Evolutionary conservation across 1,140 invertebrate genomes (phyloP).

Genomic region (Scaptomyza pallida): DNA sequence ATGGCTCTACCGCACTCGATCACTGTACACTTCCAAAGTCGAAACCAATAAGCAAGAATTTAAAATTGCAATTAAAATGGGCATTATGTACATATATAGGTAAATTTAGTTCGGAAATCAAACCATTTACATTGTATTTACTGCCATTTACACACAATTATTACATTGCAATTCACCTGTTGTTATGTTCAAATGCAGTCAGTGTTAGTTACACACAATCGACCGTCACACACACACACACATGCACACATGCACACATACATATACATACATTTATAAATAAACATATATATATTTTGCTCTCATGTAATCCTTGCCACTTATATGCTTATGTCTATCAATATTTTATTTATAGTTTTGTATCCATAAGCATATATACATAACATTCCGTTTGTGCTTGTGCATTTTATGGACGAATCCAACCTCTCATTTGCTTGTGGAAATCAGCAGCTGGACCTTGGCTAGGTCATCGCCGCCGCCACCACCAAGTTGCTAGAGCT

Average conservation of each 20-base stretch:
- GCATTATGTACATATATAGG: background rate
- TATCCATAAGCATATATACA: conserved; percentile 39
- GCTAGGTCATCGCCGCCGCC: conserved; percentile 44
- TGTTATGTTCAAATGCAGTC: too few relatives aligned
- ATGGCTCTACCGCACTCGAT: conserved; percentile 10
- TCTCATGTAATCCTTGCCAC: conserved; percentile 28
- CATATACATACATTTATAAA: background rate
- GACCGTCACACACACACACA: background rate
- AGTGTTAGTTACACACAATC: too few relatives aligned
- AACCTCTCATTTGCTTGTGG: conserved; percentile 61
- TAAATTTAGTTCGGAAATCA: background rate
- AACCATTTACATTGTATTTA: background rate
- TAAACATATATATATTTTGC: background rate
- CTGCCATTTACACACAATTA: too few relatives aligned
- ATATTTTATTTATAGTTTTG: conserved; percentile 47
- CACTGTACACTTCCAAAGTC: background rate
- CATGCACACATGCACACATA: conserved; percentile 1
- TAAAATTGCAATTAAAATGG: too few relatives aligned
- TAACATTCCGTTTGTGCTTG: conserved; percentile 43
- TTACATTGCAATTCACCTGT: too few relatives aligned
- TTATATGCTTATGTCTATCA: conserved; percentile 36
- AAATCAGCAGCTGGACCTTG: conserved; percentile 59
- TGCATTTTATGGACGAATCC: conserved; percentile 72
- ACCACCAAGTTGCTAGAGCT: conserved; percentile 40
- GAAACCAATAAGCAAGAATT: too few relatives aligned